Percentiles rank a stretch among this genome's conserved stretches.
These are phyloP conservation scores for Adelges cooleyi DNA, from an alignment of 1,140 invertebrate genomes.

Conservation along the genomic window DNA sequence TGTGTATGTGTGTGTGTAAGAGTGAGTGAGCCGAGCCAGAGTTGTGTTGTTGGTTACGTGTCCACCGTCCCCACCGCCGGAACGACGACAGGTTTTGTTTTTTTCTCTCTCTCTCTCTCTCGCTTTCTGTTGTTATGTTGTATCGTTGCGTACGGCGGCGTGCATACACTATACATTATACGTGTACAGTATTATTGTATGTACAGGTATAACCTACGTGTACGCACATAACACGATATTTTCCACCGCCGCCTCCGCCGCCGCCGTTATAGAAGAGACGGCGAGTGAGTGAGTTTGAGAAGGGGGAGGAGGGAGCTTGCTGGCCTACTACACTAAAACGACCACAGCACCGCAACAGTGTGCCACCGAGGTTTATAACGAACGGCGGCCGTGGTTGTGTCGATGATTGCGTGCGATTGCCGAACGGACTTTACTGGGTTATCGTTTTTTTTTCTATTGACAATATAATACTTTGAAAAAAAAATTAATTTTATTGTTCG, in stretches of 20 bases:
- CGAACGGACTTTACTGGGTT: not conserved
- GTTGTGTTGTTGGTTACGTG: slow-evolving; percentile 14
- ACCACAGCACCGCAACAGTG: not conserved
- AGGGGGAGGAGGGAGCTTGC: slow-evolving; percentile 20
- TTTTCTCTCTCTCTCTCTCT: too few relatives aligned
- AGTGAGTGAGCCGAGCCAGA: too few relatives aligned
- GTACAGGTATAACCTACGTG: not conserved
- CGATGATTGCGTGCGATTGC: not conserved
- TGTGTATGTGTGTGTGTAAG: too few relatives aligned
- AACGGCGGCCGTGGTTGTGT: not conserved
- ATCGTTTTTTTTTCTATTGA: too few relatives aligned
- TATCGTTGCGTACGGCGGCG: too few relatives aligned
- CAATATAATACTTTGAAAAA: too few relatives aligned
- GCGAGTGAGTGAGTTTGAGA: too few relatives aligned
- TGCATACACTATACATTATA: too few relatives aligned
- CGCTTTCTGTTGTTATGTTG: too few relatives aligned
- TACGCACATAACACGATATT: not conserved
- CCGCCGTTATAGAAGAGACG: too few relatives aligned
- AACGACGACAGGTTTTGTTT: slow-evolving; percentile 8
- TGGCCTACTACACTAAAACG: not conserved
- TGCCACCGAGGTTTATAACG: slow-evolving; percentile 3
- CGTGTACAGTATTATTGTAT: not conserved
- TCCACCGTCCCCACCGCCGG: not conserved
- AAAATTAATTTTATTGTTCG: too few relatives aligned
- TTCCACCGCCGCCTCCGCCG: not conserved